Percentiles rank a stretch among this genome's conserved stretches.
phyloP scores from a whole-genome alignment of 2,888 invertebrate genomes.

The Masnerella sp. region DNA sequence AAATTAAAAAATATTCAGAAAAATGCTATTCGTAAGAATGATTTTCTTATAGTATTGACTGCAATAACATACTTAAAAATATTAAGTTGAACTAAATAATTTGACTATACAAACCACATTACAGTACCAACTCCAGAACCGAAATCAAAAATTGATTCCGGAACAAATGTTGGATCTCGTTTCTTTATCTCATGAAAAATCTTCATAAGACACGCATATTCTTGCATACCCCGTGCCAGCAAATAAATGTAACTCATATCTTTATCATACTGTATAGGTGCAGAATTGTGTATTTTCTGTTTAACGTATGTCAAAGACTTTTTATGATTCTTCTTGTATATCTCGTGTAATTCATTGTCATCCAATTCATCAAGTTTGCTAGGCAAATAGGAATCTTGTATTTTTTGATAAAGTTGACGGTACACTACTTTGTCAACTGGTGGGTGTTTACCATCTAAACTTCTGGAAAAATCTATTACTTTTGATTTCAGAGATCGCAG shows the following conservation, averaged over 20 bases:
- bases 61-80: neutral
- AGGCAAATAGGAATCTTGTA: slow-evolving; percentile 63
- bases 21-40: too few species aligned
- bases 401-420: slow-evolving; percentile 74
- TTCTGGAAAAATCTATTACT: slow-evolving; percentile 80
- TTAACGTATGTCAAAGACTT: slow-evolving; percentile 81
- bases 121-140: slow-evolving; percentile 94
- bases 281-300: slow-evolving; percentile 85
- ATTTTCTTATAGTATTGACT: neutral
- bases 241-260: slow-evolving; percentile 85
- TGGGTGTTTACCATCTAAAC: slow-evolving; percentile 82
- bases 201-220: slow-evolving; percentile 85
- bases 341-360: slow-evolving; percentile 65
- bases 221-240: slow-evolving; percentile 83
- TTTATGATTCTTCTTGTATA: slow-evolving; percentile 79
- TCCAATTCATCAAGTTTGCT: too few species aligned
- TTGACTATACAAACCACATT: slow-evolving; percentile 84
- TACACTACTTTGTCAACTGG: slow-evolving; percentile 82
- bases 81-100: neutral
- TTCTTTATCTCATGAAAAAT: slow-evolving; percentile 86
- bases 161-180: slow-evolving; percentile 84
- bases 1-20: too few species aligned
- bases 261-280: slow-evolving; percentile 84
- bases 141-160: slow-evolving; percentile 90
- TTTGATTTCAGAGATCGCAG: slow-evolving; percentile 79